These are phyloP conservation scores for Danionella cerebrum DNA, from an alignment of 2,113 vertebrate genomes.

Conservation along the genomic window DNA sequence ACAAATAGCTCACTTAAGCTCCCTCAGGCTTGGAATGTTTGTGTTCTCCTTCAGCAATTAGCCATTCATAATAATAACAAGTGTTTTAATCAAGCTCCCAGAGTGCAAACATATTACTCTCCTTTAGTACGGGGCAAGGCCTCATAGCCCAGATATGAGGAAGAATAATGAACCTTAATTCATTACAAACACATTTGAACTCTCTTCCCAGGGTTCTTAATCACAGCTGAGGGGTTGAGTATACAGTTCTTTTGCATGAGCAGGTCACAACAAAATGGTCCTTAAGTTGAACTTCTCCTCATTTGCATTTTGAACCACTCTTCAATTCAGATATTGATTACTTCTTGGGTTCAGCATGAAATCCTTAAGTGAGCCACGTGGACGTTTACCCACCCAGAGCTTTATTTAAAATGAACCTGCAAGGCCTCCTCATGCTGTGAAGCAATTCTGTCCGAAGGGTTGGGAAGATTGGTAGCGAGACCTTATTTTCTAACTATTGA, in stretches of 20 bases:
- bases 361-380: neutral
- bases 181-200: constrained; percentile 7
- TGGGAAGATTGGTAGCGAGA: constrained; percentile 50
- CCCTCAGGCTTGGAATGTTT: constrained; percentile 25
- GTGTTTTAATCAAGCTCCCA: constrained; percentile 35
- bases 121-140: constrained; percentile 20
- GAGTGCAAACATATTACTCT: constrained; percentile 34
- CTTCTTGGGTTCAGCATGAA: constrained; percentile 1
- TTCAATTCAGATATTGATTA: constrained; percentile 10
- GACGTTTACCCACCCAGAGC: constrained; percentile 7
- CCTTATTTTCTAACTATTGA: constrained; percentile 62
- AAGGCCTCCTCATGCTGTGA: constrained; percentile 22
- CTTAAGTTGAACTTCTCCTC: neutral
- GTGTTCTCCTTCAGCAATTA: constrained; percentile 33
- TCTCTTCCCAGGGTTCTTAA: constrained; percentile 4
- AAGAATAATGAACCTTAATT: constrained; percentile 27
- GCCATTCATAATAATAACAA: constrained; percentile 36
- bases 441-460: constrained; percentile 43
- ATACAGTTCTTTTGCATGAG: neutral
- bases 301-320: constrained; percentile 34
- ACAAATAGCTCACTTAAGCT: constrained; percentile 30
- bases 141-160: constrained; percentile 14
- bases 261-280: neutral
- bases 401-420: constrained; percentile 28
- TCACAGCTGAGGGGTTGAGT: neutral